Base-by-base conservation (phyloP, 2,888 invertebrate species). In the Troides aeacus region DNA sequence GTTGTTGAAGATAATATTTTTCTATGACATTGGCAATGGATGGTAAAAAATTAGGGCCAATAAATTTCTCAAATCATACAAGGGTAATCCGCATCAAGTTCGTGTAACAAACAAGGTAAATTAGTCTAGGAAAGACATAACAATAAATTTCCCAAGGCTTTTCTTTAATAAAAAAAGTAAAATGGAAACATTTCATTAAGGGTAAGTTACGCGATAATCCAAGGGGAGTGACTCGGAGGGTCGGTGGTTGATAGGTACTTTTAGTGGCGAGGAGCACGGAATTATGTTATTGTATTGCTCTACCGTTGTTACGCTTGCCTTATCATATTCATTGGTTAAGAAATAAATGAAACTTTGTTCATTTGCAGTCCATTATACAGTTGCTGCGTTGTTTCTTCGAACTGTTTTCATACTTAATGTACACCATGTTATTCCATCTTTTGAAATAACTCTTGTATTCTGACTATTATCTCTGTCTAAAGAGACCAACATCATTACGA, bases 231-330 rank as follows among this genome's bases (percentile, higher is more conserved):
- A 82, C 79, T 80, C 72, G 77, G 77, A 87, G 89, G 89, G 88
- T 89, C 87, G 87, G 88, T 84, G 83, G 79, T 74, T 75, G 78
- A 76, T 73, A 78, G 80, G 77, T 78, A 86, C 86, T 86, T 88
- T 87, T 86, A 85, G 83, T 79, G 36, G 64, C 58, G 63, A 79
- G 76, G 79, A 81, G 82, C 81, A 80, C 79, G 77, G 79, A 57
- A 62, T 69, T 69, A 62, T 66, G 69, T 69, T 66, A 69, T 69
- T 69, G 69, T 69, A 39, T 58, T 21, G 23, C 60, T 23, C 23
- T 18, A 39, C 57, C 66, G 65, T 12, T 15, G 30, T 60, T 42
- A 17, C 23, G 58, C 39, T 21, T 46, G 21, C 62, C 68, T 64
- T 64, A 64, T 68, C 64, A 53, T 68, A 50, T 68, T 59, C 64